phyloP scores from a whole-genome alignment of 2,113 vertebrate species.

The Chrysochloris asiatica region DNA sequence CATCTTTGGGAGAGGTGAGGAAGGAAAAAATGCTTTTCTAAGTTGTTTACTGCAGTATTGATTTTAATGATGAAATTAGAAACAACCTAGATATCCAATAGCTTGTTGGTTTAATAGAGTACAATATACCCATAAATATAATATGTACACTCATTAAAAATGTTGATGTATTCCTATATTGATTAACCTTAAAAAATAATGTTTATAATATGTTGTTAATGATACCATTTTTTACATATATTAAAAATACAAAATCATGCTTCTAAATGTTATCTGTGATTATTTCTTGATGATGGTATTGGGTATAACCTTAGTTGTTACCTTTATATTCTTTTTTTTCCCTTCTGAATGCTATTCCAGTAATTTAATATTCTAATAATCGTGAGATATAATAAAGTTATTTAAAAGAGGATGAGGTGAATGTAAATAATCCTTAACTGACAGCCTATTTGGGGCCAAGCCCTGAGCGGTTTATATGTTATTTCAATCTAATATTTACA shows the following conservation, averaged over 20 bases:
- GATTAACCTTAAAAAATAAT: neutral
- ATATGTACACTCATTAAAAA: neutral
- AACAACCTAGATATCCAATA: neutral
- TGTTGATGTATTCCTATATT: neutral
- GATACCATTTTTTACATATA: neutral
- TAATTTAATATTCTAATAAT: neutral
- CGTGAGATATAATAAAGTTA: constrained; percentile 17
- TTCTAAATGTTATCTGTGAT: neutral
- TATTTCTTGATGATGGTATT: constrained; percentile 34
- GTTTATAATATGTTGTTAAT: constrained; percentile 8
- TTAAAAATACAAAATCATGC: neutral
- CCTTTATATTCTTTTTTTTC: constrained; percentile 36
- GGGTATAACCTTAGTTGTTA: neutral
- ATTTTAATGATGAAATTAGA: neutral
- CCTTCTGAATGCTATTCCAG: neutral
- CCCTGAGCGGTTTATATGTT: neutral
- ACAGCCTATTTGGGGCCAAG: neutral
- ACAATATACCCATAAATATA: neutral
- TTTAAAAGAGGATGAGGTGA: neutral
- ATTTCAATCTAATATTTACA: neutral
- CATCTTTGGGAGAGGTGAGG: neutral
- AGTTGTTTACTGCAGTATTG: no score
- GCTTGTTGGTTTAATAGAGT: neutral
- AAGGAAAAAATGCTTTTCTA: neutral
- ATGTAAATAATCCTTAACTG: neutral